phyloP scores from a whole-genome alignment of 2,797 vertebrate species.

The Hypotaenidia philippensis region DNA sequence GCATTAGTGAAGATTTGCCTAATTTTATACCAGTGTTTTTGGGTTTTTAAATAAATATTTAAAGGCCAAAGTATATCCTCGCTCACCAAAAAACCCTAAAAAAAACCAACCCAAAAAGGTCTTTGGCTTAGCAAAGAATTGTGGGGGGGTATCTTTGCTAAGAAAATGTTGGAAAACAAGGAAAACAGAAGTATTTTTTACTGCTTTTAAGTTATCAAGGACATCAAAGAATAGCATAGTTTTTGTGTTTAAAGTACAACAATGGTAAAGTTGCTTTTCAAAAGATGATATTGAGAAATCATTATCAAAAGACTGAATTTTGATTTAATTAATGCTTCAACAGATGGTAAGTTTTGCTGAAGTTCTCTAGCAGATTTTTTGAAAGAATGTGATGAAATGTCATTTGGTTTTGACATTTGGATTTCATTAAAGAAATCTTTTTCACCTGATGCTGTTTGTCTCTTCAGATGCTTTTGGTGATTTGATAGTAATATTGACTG shows the following conservation, averaged over 20 bases:
- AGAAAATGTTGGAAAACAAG: not conserved
- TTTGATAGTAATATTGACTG: not conserved
- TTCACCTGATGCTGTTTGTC: conserved; percentile 39
- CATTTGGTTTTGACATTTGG: conserved; percentile 24
- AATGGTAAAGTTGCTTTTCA: not conserved
- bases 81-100: not conserved
- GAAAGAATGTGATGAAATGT: conserved; percentile 7
- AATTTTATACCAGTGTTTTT: not conserved
- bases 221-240: not conserved
- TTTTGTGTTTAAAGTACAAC: not conserved
- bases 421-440: conserved; percentile 33
- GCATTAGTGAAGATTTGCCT: not conserved
- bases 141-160: not conserved
- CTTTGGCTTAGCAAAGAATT: not conserved
- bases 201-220: not conserved
- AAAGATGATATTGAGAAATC: not conserved
- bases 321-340: not conserved
- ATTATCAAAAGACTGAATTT: not conserved
- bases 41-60: not conserved
- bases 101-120: fast-evolving
- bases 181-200: not conserved
- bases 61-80: not conserved
- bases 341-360: not conserved
- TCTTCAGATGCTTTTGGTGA: not conserved
- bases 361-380: not conserved